phyloP scores from a whole-genome alignment of 2,113 vertebrate genomes.

The Lontra canadensis region DNA sequence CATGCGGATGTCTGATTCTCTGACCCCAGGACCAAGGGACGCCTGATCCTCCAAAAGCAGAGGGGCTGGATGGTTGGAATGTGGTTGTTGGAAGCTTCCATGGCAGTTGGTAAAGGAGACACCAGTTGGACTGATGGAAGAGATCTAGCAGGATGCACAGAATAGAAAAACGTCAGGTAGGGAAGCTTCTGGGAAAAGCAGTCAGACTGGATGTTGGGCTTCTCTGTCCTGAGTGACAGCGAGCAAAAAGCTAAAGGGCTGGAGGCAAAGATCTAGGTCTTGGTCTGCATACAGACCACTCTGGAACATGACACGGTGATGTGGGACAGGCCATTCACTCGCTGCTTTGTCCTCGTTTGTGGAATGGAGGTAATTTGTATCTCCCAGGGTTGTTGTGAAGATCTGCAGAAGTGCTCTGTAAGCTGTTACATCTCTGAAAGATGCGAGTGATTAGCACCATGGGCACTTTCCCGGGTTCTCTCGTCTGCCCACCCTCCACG shows the following conservation, averaged over 20 bases:
- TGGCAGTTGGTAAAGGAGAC: slow-evolving; percentile 40
- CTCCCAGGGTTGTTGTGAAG: background rate
- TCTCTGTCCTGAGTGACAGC: background rate
- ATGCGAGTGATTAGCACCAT: background rate
- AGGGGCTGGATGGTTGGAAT: slow-evolving; percentile 31
- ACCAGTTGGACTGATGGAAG: background rate
- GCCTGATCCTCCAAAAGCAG: background rate
- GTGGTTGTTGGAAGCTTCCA: slow-evolving; percentile 20
- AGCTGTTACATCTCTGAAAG: background rate
- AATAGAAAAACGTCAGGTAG: slow-evolving; percentile 51
- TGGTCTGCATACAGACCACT: background rate
- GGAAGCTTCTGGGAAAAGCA: background rate
- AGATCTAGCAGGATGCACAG: background rate
- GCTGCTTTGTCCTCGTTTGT: background rate
- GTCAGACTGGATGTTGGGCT: too few species aligned
- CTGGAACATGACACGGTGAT: background rate
- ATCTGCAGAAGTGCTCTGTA: background rate
- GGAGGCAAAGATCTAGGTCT: background rate
- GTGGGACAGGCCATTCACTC: background rate
- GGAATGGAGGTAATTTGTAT: background rate
- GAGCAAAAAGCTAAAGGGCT: background rate
- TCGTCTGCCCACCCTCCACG: background rate
- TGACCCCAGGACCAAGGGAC: background rate
- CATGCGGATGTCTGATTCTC: background rate
- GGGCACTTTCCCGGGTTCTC: background rate